These are phyloP conservation scores for Agrotis clavis DNA, from an alignment of 2,888 invertebrate genomes.

Conservation along the genomic window DNA sequence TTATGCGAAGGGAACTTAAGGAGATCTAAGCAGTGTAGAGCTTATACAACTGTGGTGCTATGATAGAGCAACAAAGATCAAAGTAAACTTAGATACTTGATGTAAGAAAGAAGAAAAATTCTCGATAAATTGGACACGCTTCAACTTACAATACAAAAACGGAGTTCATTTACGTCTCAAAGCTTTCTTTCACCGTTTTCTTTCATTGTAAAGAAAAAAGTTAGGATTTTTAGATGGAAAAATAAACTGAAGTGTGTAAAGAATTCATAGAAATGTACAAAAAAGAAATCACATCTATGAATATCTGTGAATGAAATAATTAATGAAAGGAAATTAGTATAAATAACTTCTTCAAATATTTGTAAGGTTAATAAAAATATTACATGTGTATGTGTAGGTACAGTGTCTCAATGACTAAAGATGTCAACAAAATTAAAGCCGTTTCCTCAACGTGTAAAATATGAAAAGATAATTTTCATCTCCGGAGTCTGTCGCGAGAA, in stretches of 20 bases:
- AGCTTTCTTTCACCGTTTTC: neutral
- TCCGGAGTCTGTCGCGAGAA: slow-evolving; percentile 24
- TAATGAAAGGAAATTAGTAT: too few species aligned
- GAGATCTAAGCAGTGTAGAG: too few species aligned
- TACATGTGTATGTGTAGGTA: neutral
- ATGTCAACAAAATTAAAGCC: neutral
- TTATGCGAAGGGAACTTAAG: too few species aligned
- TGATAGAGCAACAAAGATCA: neutral
- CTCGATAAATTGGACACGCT: slow-evolving; percentile 1
- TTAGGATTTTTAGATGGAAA: neutral
- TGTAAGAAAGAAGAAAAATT: neutral
- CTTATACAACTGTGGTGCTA: neutral
- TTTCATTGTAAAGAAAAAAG: slow-evolving; percentile 22
- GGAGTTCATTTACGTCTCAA: slow-evolving; percentile 1
- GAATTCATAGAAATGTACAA: too few species aligned
- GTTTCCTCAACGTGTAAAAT: slow-evolving; percentile 18
- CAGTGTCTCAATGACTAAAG: neutral
- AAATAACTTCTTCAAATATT: neutral
- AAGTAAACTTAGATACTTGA: neutral
- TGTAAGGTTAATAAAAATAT: neutral
- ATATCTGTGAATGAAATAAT: too few species aligned
- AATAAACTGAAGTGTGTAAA: neutral
- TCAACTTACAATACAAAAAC: slow-evolving; percentile 7
- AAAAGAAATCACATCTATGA: too few species aligned
- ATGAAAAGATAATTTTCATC: slow-evolving; percentile 16